A percentile compares a stretch with the other conserved stretches of the same genome.
Conservation (phyloP, 2,113 vertebrate genomes). For the Urocynchramus pylzowi region DNA sequence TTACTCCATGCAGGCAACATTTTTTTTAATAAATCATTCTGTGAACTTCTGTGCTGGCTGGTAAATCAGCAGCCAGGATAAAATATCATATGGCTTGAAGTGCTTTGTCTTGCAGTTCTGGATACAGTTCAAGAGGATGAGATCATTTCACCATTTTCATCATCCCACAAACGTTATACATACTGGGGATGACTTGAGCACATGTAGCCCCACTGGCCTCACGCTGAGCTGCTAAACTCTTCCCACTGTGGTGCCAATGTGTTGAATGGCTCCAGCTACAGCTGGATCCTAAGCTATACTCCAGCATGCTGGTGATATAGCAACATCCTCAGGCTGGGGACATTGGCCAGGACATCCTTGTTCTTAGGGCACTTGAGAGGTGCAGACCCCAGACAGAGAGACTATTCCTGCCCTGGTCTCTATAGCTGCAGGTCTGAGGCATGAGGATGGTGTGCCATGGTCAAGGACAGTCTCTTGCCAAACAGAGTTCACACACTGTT, state of each 20-base stretch:
- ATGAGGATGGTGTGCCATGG: accelerated
- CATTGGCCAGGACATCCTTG: not conserved
- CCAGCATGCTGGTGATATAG: not conserved
- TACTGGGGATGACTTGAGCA: not conserved
- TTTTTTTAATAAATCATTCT: not conserved
- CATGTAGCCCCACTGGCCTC: not conserved
- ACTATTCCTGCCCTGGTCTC: not conserved
- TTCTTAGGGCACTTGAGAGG: not conserved
- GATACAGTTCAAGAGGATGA: not conserved
- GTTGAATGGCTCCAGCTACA: not conserved
- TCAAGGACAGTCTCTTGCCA: not conserved
- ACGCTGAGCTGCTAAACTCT: not conserved
- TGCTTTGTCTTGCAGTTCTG: not conserved
- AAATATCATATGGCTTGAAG: not conserved
- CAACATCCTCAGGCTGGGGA: not conserved
- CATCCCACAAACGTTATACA: not conserved
- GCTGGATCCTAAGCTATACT: not conserved
- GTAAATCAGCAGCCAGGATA: not conserved
- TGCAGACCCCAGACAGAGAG: not conserved
- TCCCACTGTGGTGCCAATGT: not conserved
- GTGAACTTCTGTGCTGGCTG: not conserved
- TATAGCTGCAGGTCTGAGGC: not conserved
- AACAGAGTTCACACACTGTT: not conserved
- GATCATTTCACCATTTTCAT: not conserved
- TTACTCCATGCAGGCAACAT: not conserved